phyloP scores from a whole-genome alignment of 2,888 invertebrate species.

The Apamea epomidion region DNA sequence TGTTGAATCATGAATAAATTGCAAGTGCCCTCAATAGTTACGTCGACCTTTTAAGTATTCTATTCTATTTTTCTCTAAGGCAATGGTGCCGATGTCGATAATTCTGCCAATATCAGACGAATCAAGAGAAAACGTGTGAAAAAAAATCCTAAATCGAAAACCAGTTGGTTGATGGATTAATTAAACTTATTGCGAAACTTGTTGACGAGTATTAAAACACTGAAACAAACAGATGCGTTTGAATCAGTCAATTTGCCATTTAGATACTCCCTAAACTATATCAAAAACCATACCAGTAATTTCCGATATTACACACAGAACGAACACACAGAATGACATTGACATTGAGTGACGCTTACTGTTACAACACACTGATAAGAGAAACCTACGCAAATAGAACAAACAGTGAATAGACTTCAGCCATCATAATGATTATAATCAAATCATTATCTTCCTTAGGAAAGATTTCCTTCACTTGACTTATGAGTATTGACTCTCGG shows the following conservation, averaged over 20 bases:
- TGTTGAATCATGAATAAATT: neutral
- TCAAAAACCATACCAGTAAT: neutral
- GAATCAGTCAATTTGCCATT: neutral
- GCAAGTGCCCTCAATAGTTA: neutral
- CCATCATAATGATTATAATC: slow-evolving; percentile 25
- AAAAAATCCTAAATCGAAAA: neutral
- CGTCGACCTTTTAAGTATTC: neutral
- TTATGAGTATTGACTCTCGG: slow-evolving; percentile 4
- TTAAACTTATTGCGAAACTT: neutral
- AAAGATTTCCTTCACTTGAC: slow-evolving; percentile 32
- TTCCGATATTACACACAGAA: neutral
- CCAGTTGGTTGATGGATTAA: neutral
- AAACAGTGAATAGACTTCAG: slow-evolving; percentile 17
- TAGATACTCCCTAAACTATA: neutral
- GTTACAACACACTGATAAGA: slow-evolving; percentile 19
- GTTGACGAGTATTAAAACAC: neutral
- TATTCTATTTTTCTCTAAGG: neutral
- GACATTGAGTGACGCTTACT: slow-evolving; percentile 25
- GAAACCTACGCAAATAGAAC: slow-evolving; percentile 24
- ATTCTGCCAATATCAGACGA: neutral
- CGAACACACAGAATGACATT: slow-evolving; percentile 2
- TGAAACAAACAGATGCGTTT: neutral
- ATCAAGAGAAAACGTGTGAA: neutral
- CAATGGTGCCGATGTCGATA: neutral
- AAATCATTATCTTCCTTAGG: slow-evolving; percentile 33